Conservation (phyloP, 2,113 vertebrate species). For the Anoplopoma fimbria region DNA sequence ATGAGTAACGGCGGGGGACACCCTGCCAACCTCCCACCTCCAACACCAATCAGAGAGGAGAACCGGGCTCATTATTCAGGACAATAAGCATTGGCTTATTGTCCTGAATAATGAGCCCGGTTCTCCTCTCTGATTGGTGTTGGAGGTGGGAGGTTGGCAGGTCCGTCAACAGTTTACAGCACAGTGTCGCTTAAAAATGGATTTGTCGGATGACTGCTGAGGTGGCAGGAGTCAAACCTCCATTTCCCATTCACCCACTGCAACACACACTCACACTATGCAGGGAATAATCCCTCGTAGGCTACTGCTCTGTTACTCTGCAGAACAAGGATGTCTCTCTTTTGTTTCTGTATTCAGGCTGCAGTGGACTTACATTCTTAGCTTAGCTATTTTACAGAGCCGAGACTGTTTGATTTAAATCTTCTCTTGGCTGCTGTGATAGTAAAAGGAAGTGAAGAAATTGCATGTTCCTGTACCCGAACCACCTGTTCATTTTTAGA, state of each 20-base stretch:
- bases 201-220: slow-evolving; percentile 57
- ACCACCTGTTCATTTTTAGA: slow-evolving; percentile 36
- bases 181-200: slow-evolving; percentile 48
- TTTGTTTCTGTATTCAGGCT: slow-evolving; percentile 19
- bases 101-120: slow-evolving; percentile 70
- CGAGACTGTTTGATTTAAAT: slow-evolving; percentile 33
- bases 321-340: background rate
- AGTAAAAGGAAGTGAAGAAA: background rate
- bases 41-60: slow-evolving; percentile 62
- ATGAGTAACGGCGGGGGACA: slow-evolving; percentile 66
- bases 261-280: background rate
- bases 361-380: background rate
- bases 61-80: slow-evolving; percentile 68
- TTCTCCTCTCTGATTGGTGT: slow-evolving; percentile 63
- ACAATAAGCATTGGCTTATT: slow-evolving; percentile 80
- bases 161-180: slow-evolving; percentile 13
- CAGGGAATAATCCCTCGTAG: background rate
- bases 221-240: slow-evolving; percentile 43
- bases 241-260: slow-evolving; percentile 40
- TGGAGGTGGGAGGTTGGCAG: slow-evolving; percentile 55
- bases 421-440: slow-evolving; percentile 16
- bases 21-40: slow-evolving; percentile 57
- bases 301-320: slow-evolving; percentile 1
- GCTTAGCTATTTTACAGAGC: slow-evolving; percentile 23
- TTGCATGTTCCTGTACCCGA: slow-evolving; percentile 4